phyloP scores from a whole-genome alignment of 1,140 invertebrate species.

The Drosophila takahashii region DNA sequence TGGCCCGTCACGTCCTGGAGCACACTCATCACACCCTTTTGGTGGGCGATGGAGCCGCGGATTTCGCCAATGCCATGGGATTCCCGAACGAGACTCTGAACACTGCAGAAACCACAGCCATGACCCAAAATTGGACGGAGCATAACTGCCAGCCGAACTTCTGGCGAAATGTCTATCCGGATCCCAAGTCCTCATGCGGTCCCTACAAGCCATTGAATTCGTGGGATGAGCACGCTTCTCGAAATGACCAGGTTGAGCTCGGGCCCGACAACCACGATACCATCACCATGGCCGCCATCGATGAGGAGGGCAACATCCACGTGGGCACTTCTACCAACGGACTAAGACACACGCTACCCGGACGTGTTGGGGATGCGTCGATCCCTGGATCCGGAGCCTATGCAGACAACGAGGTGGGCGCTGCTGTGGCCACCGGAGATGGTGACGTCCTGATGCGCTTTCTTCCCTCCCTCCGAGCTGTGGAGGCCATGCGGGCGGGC shows the following conservation, averaged over 20 bases:
- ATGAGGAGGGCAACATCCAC: conserved; percentile 91
- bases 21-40: conserved; percentile 96
- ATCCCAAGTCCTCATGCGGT: conserved; percentile 93
- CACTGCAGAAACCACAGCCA: conserved; percentile 89
- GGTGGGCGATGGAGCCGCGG: conserved; percentile 93
- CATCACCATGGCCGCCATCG: conserved; percentile 97
- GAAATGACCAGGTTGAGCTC: conserved; percentile 71
- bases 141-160: conserved; percentile 98
- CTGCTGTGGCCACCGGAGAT: conserved; percentile 96
- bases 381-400: conserved; percentile 97
- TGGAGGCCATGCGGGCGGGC: conserved; percentile 94
- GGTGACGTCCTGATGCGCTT: conserved; percentile 97
- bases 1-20: conserved; percentile 95
- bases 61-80: conserved; percentile 93
- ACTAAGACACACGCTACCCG: conserved; percentile 96
- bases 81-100: conserved; percentile 92
- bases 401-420: conserved; percentile 95
- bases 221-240: conserved; percentile 34
- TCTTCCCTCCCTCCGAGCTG: conserved; percentile 88
- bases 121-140: conserved; percentile 92
- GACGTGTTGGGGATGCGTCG: conserved; percentile 93
- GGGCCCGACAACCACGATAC: conserved; percentile 95
- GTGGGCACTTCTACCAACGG: conserved; percentile 99
- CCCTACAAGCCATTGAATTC: conserved; percentile 89
- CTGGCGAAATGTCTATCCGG: conserved; percentile 96